Conservation (phyloP, 2,888 invertebrate genomes). For the Calameuta filiformis region DNA sequence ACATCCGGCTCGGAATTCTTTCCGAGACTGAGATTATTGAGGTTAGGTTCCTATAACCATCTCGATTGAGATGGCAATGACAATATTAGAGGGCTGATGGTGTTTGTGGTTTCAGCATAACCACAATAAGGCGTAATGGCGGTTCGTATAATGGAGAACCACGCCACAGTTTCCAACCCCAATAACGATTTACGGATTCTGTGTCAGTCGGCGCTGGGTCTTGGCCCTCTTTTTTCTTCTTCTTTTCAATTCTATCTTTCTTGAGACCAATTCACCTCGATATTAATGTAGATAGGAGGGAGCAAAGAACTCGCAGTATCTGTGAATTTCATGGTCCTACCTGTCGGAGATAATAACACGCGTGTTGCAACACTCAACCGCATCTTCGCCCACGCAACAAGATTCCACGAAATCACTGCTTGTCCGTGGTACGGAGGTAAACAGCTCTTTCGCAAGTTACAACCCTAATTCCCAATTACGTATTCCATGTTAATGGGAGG, state of each 20-base stretch:
- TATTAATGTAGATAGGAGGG: not conserved
- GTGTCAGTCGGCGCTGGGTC: not conserved
- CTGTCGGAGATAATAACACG: not conserved
- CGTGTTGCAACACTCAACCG: not conserved
- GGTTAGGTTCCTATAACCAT: not conserved
- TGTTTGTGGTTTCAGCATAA: not conserved
- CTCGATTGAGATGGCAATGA: not conserved
- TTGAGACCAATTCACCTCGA: not conserved
- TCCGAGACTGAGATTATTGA: not conserved
- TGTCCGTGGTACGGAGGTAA: not conserved
- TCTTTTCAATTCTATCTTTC: not conserved
- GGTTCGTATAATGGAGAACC: not conserved
- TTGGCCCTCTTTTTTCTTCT: not conserved
- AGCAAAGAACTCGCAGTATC: not conserved
- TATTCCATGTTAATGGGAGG: not conserved
- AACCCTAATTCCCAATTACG: not conserved
- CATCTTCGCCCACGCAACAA: constrained; percentile 1
- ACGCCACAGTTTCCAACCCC: not conserved
- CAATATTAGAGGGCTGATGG: not conserved
- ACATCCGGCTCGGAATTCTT: not conserved
- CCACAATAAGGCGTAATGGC: not conserved
- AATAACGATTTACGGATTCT: not conserved
- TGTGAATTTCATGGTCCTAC: not conserved
- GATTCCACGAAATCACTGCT: constrained; percentile 3
- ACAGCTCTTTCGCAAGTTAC: not conserved